phyloP scores from a whole-genome alignment of 2,888 invertebrate species.

The Mongoloraphidia duomilia region DNA sequence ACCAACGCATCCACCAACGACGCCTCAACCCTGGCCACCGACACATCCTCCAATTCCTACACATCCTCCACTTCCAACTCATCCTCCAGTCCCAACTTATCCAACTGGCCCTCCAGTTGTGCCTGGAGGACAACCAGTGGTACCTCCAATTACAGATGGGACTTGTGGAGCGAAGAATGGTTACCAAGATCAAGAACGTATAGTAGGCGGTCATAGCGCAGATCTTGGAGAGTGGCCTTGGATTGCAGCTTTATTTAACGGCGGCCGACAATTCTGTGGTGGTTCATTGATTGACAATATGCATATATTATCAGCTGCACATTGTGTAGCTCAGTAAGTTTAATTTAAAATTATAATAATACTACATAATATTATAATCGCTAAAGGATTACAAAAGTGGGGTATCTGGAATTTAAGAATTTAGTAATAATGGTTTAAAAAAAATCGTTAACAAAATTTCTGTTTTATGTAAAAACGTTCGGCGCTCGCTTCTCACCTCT shows the following conservation, averaged over 20 bases:
- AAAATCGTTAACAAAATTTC: too few species aligned
- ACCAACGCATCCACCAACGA: conserved; percentile 9
- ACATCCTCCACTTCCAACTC: conserved; percentile 15
- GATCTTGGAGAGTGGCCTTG: conserved; percentile 64
- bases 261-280: conserved; percentile 76
- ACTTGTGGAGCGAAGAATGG: conserved; percentile 68
- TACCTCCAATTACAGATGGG: conserved; percentile 24
- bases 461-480: too few species aligned
- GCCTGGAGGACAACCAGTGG: conserved; percentile 11
- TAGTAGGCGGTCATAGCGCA: conserved; percentile 73
- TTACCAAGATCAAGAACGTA: conserved; percentile 64
- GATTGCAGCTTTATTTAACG: conserved; percentile 71
- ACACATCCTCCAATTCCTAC: conserved; percentile 19
- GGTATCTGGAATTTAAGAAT: too few species aligned
- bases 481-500: too few species aligned
- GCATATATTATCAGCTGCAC: conserved; percentile 74
- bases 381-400: too few species aligned
- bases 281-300: conserved; percentile 67
- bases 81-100: conserved; percentile 11
- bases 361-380: too few species aligned
- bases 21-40: conserved; percentile 13
- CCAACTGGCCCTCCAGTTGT: conserved; percentile 7
- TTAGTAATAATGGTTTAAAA: too few species aligned
- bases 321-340: conserved; percentile 80
- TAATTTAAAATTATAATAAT: neutral